Conservation (phyloP, 2,888 invertebrate genomes). For the Caenorhabditis drosophilae region DNA sequence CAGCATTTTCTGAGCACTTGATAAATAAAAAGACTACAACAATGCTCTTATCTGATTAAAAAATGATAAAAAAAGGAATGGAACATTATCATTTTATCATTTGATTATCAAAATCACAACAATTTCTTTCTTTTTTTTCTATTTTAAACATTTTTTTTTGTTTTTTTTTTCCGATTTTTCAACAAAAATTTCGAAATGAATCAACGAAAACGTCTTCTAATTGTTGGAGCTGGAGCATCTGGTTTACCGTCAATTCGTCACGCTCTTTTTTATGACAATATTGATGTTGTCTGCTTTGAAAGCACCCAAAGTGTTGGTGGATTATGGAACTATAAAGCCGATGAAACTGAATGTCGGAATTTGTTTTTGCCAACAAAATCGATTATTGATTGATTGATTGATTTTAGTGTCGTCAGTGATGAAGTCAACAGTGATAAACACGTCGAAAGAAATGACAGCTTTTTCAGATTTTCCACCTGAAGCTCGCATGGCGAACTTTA, state of each 20-base stretch:
- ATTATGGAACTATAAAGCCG: conserved; percentile 67
- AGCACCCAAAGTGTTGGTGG: conserved; percentile 68
- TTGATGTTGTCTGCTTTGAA: conserved; percentile 69
- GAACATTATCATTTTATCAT: too few relatives aligned
- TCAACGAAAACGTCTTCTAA: background rate
- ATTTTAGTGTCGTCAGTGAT: conserved; percentile 65
- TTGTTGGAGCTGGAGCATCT: conserved; percentile 70
- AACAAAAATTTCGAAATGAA: background rate
- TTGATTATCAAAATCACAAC: too few relatives aligned
- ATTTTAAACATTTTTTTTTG: too few relatives aligned
- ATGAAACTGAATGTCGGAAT: conserved; percentile 28
- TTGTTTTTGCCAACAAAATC: background rate
- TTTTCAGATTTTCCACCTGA: conserved; percentile 72
- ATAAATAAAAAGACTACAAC: background rate
- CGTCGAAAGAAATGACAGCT: conserved; percentile 70
- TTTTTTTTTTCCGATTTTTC: too few relatives aligned
- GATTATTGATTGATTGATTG: background rate
- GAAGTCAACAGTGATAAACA: conserved; percentile 70
- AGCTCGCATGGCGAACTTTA: conserved; percentile 51
- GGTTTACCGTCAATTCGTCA: conserved; percentile 69
- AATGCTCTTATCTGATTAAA: background rate
- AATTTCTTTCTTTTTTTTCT: too few relatives aligned
- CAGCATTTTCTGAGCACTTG: background rate
- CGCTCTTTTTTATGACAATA: conserved; percentile 52
- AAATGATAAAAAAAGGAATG: too few relatives aligned